Base-by-base conservation (phyloP, 2,113 vertebrate genomes). In the Oncorhynchus nerka region DNA sequence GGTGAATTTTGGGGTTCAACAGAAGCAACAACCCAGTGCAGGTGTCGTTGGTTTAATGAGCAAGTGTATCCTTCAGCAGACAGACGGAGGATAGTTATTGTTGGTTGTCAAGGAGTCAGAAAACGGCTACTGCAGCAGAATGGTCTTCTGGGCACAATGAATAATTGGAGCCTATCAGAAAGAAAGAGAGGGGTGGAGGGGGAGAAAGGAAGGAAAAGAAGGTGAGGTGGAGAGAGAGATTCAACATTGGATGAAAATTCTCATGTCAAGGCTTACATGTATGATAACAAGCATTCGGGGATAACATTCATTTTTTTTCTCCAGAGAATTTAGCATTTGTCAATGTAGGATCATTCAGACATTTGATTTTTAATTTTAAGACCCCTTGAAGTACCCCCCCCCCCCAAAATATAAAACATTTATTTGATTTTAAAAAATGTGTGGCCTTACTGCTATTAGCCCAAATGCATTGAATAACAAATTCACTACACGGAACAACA, bases 91-190 rank as follows among this genome's bases (percentile, higher is more conserved):
- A 89, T 90, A 85, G 83, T 91, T 93, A 93, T 93, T 87, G 90
- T 86, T 91, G 82, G 79, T 74, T 85, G 80, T 79, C 81, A 82
- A 87, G n/a, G 89, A 5, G 8, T 22, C 19, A 62, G n/a, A 48
- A 48, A 28, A 72, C 90, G 92, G 94, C 92, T 94, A 79, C 79
- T 81, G 79, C 30, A 72, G 90, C 75, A 80, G 74, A 77, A n/a
- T n/a, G 28, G 55, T 22, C 13, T 45, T 45, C 39, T 80, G 61
- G 76, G 39, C 89, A 86, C 87, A 86, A 88, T 87, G 62, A 78
- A 80, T 74, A 84, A 93, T 70, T 88, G 89, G 87, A 89, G 94
- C 94, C 96, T 99, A 92, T 82, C 57, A 81, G 86, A 86, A 24
- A 72, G 79, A 62, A 19, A 80, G 61, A 83, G 69, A 88, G 89